Base-by-base conservation (phyloP, 1,140 invertebrate genomes). In the Scylla paramamosain region DNA sequence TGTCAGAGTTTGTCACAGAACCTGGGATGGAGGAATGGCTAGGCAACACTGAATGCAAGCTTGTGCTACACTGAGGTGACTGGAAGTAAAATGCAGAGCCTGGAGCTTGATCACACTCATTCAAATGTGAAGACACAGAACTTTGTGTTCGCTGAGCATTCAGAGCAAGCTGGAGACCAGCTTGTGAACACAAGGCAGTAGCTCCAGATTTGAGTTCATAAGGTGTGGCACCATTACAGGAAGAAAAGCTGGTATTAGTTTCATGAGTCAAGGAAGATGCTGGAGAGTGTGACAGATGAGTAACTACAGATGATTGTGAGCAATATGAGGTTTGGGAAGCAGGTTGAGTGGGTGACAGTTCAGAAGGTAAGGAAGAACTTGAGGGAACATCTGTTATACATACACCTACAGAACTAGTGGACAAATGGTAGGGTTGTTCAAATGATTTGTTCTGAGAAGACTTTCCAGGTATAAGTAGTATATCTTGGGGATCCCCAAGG, bases 61-160 rank as follows among this genome's bases (percentile, higher is more conserved):
- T 16, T 91, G 48, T 14, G 25, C 29, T 59, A 29, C 46, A 59
- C 39, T 93, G 92, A 39, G 84, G 84, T 39, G 93, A 90, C 31
- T 77, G 86, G n/a, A 12, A 87, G 86, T 93, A 86, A 84, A 84
- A 86, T 4, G 77, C 16, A n/a, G 92, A 32, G 3, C 59, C 25
- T 59, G 52, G 8, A 82, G 28, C 14, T 39, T 87, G 86, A 20
- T 59, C 48, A 87, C 39, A 77, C 1, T 20, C n/a, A n/a, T 25
- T 25, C 67, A 12, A 77, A n/a, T 46, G 31, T 45, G 87, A 25
- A 90, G 86, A 29, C 31, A 32, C 25, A 6, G 52, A 94, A 46
- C 86, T 28, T 6, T 87, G 77, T 59, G 93, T 10, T 4, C n/a
- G 77, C 25, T 86, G n/a, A 52, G 77, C 39, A 29, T 31, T 93